Evolutionary conservation across 2,888 invertebrate species (phyloP), one percentile per base, ranked within the genome.

Genomic region (Neoscelio sp.): DNA sequence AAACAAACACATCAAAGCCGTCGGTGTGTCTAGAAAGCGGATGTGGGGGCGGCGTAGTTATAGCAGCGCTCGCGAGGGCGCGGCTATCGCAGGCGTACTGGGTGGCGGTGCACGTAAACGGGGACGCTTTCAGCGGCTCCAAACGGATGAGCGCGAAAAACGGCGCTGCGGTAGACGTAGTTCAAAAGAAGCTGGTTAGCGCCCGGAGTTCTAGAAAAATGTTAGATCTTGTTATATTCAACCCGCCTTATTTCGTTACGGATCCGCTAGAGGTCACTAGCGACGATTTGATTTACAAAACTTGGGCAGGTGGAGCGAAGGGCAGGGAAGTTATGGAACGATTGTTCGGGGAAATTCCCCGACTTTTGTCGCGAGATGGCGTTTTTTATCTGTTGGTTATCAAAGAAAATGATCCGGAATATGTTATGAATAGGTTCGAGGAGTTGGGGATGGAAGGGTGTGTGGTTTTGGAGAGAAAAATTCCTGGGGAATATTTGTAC

Each of bases 241-340:
- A 99, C 93, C 99, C 99, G 0, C 99, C 99, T 0, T 99, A 99
- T 92, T 99, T 99, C 35, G 96, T 97, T 0, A 98, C 98, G 0
- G 93, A 94, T 5, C 91, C 94, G 42, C 91, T 92, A 10, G 98
- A 98, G 91, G 93, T 96, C 58, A 44, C 28, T 68, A 89, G 90
- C 10, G 88, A 91, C 0, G 90, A 85, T 58, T 91, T 93, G 68
- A 92, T 95, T 56, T 91, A 91, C 56, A 93, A 93, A 58, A 92
- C 95, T 58, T 97, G 96, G 96, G 96, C 96, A 1, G 97, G 97
- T 5, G 97, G 97, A 0, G 64, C 86, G 0, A 92, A 94, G 82
- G 97, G 96, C 2, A 91, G 96, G 71, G 94, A 95, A 90, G 94
- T 98, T 6, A 96, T 94, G 33, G 94, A 96, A 86, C 92, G 92